Conservation (phyloP, 2,888 invertebrate species). For the Eurytoma adleriae region DNA sequence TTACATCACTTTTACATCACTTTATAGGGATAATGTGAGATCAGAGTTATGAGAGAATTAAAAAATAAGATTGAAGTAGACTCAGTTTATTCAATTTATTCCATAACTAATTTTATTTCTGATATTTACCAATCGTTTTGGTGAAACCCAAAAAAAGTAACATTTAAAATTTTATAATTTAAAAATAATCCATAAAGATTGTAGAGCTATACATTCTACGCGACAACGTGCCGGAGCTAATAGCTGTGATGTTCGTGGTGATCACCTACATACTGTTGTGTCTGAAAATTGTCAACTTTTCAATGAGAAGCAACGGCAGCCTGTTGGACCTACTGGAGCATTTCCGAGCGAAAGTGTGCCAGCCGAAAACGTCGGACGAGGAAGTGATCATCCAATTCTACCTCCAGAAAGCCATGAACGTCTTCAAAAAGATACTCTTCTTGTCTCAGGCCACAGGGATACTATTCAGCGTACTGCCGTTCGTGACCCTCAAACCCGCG, state of each 20-base stretch:
- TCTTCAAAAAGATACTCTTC: constrained; percentile 22
- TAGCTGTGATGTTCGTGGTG: constrained; percentile 40
- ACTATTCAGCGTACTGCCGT: constrained; percentile 26
- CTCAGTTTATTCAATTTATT: no score
- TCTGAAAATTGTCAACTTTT: constrained; percentile 37
- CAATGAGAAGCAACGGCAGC: background rate
- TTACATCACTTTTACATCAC: no score
- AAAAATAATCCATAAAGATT: background rate
- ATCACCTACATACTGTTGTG: constrained; percentile 36
- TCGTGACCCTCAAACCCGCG: constrained; percentile 13
- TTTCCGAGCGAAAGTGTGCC: constrained; percentile 18
- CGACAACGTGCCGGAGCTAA: constrained; percentile 22
- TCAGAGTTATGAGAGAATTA: no score
- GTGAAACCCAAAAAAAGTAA: no score
- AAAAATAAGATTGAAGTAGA: no score
- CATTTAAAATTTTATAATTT: no score
- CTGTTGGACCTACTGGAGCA: constrained; percentile 10
- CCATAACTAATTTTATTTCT: no score
- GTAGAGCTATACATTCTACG: constrained; percentile 17
- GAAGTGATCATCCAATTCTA: constrained; percentile 31
- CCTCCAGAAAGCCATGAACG: background rate
- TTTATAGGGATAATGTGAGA: no score
- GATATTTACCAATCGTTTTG: no score
- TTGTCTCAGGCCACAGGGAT: constrained; percentile 25
- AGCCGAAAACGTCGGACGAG: constrained; percentile 37